Evolutionary conservation across 2,888 invertebrate species (phyloP).

Genomic region (Cosmopolites sordidus): DNA sequence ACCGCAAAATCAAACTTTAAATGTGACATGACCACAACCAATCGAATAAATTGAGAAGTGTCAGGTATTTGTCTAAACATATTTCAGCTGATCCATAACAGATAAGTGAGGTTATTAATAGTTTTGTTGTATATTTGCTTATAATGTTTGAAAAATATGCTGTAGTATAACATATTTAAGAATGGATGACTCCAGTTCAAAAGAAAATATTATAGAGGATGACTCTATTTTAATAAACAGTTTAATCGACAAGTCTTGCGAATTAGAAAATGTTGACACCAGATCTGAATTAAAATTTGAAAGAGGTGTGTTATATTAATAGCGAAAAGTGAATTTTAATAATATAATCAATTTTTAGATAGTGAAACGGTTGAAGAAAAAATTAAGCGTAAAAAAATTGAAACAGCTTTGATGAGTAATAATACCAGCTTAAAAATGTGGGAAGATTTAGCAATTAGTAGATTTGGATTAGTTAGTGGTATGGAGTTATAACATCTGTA

Average conservation of each 20-base stretch:
- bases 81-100: constrained; percentile 10
- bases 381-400: constrained; percentile 58
- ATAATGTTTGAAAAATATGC: too few species aligned
- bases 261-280: constrained; percentile 42
- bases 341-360: constrained; percentile 41
- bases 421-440: constrained; percentile 54
- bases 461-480: constrained; percentile 68
- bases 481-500: constrained; percentile 11
- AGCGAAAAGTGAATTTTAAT: too few species aligned
- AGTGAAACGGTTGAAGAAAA: constrained; percentile 61
- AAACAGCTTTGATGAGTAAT: constrained; percentile 53
- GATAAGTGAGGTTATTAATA: constrained; percentile 8
- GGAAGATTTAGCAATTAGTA: constrained; percentile 59
- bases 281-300: constrained; percentile 63
- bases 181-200: constrained; percentile 40
- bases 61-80: constrained; percentile 4
- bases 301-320: constrained; percentile 50
- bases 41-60: constrained; percentile 21
- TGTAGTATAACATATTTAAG: neutral
- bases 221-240: constrained; percentile 36
- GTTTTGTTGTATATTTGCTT: constrained; percentile 9
- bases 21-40: too few species aligned
- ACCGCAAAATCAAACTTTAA: too few species aligned
- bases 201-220: constrained; percentile 39
- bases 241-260: constrained; percentile 31